Conservation (phyloP, 2,113 vertebrate species). For the Ammodytes dubius region DNA sequence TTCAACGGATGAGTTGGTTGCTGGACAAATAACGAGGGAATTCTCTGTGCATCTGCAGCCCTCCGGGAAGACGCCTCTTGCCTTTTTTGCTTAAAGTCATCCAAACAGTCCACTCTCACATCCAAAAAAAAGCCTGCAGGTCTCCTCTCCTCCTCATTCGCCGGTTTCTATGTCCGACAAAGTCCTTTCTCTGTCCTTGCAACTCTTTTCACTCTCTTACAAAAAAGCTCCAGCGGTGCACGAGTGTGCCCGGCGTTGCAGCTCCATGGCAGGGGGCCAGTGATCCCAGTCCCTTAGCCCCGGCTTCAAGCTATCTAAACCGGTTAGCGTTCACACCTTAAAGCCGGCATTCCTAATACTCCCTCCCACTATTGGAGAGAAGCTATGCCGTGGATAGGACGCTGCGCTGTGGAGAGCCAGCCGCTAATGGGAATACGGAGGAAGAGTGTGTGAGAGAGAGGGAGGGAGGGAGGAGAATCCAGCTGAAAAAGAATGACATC, state of each 20-base stretch:
- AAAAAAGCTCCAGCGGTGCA: conserved; percentile 39
- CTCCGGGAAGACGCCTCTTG: conserved; percentile 47
- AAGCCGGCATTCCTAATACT: conserved; percentile 72
- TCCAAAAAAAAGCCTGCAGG: conserved; percentile 53
- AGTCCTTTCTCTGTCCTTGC: conserved; percentile 53
- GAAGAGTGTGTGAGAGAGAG: conserved; percentile 71
- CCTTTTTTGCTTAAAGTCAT: conserved; percentile 40
- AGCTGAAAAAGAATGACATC: conserved; percentile 87
- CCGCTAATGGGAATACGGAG: conserved; percentile 92
- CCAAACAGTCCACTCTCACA: conserved; percentile 51
- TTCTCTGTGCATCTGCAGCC: conserved; percentile 61
- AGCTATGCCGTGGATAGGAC: conserved; percentile 90
- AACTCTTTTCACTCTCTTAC: conserved; percentile 59
- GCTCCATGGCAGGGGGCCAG: conserved; percentile 78
- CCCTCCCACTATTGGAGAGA: conserved; percentile 86
- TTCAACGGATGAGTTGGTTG: conserved; percentile 22
- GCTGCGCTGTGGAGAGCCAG: conserved; percentile 92
- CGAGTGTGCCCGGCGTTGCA: conserved; percentile 55
- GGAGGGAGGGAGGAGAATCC: conserved; percentile 90
- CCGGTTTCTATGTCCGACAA: conserved; percentile 32
- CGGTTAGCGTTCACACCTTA: conserved; percentile 81
- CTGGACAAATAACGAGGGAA: conserved; percentile 24
- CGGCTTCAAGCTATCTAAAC: conserved; percentile 59
- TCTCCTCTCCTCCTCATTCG: conserved; percentile 40
- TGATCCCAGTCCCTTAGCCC: conserved; percentile 61